Base-by-base conservation (phyloP, 2,888 invertebrate genomes). In the Diplolepis rosae region DNA sequence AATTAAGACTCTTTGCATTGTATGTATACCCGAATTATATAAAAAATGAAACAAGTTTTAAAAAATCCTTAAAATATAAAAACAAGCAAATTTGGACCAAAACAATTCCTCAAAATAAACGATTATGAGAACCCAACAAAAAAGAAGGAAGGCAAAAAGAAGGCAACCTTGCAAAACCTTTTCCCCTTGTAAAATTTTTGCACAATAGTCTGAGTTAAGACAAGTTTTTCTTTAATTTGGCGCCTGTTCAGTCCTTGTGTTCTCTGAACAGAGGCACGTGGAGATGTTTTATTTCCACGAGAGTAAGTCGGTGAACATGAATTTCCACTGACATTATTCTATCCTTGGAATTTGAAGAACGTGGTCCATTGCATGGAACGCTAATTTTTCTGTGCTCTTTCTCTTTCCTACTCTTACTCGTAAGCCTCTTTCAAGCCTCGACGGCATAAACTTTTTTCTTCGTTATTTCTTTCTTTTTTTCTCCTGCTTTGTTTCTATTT, bases 251-350 rank as follows among this genome's bases (percentile, higher is more conserved):
- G 15, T 22, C 1, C 45, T 45, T 7, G 11, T 2, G 3, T 28
- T 30, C 18, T 18, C 11, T 18, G n/a, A 30, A 18, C 45, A 54
- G 15, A 54, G 54, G 30, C 15, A 54, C 54, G 18, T 30, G 54
- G 30, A 15, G 54, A 3, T 30, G 54, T 30, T 28, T 54, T 54
- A 13, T 54, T 54, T 54, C 18, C 54, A 54, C 30, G 18, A 11
- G 32, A 54, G 54, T 18, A 15, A 54, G 54, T 18, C 18, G 9
- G 30, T 15, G n/a, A 54, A 54, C 54, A 54, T 30, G 18, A 54
- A 54, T 54, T 54, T 30, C 54, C 30, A 54, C 32, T 30, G 30
- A 30, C 15, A 32, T 54, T 54, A 54, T 54, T 54, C 30, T 54
- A 54, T 32, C 18, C 54, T 30, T 54, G 54, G 54, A 54, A 54